Evolutionary conservation across 2,797 vertebrate species (phyloP), one percentile per base, ranked within the genome.

Genomic region (Sebastes oblongus): DNA sequence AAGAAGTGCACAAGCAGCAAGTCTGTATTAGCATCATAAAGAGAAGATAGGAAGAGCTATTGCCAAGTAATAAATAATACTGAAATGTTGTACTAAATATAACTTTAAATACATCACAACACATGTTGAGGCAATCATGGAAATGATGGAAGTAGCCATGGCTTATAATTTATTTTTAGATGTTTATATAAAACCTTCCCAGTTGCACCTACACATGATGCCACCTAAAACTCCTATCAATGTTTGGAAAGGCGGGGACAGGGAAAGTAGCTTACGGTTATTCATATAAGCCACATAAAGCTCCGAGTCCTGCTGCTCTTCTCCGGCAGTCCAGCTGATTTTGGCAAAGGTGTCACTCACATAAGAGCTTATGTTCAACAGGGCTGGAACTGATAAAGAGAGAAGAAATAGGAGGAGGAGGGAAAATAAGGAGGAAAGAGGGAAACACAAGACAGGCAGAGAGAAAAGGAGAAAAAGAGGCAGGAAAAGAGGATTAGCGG

Each of bases 271-370:
- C 96, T 96, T 96, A 96, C 95, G 87, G 92, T 95, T 95, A 92
- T 95, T 95, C 94, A 93, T 94, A 93, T 95, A 94, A 91, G 95
- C 93, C 91, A 96, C 92, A 93, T 94, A 95, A 92, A 96, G 92
- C 91, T 95, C 90, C 22, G 86, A 93, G 87, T 94, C 88, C 84
- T 88, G 88, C 72, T 89, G 92, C 86, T 93, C 92, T 46, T 91
- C 92, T 83, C 78, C 90, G 82, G 93, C 89, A 92, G 93, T 95
- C 96, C 95, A 96, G 94, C 92, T 96, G 95, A 96, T 95, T 94
- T 93, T 95, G 86, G 94, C 95, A 95, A 91, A 95, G 86, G 94
- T 96, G 92, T 95, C 94, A 92, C 93, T 96, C 91, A 95, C 95
- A 85, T 93, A 94, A 65, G 91, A 95, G 92, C 95, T 96, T 94